phyloP scores from a whole-genome alignment of 2,888 invertebrate genomes.

The Lepetodrilus schrolli region DNA sequence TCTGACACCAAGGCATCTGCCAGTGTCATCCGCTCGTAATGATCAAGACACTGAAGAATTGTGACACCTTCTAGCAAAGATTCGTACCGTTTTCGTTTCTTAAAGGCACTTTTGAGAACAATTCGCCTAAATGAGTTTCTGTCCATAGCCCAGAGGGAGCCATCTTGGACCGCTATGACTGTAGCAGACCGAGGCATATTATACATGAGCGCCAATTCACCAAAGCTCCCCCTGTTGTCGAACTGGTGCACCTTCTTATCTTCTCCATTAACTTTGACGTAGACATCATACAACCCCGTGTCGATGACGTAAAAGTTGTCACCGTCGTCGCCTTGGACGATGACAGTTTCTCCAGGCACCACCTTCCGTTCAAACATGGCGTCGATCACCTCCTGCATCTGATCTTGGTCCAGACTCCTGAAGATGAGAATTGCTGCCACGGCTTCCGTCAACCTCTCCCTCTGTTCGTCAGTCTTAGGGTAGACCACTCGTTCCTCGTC shows the following conservation, averaged over 20 bases:
- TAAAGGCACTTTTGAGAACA: slow-evolving; percentile 74
- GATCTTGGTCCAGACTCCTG: slow-evolving; percentile 71
- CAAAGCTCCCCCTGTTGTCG: slow-evolving; percentile 74
- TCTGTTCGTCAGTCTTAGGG: slow-evolving; percentile 74
- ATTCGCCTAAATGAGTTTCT: slow-evolving; percentile 73
- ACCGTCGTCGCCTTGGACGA: slow-evolving; percentile 75
- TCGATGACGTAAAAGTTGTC: slow-evolving; percentile 76
- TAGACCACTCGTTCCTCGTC: slow-evolving; percentile 69
- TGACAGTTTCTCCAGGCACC: slow-evolving; percentile 71
- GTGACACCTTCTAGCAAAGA: slow-evolving; percentile 71
- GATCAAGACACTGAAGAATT: slow-evolving; percentile 71
- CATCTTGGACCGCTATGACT: slow-evolving; percentile 66
- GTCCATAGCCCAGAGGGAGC: slow-evolving; percentile 75
- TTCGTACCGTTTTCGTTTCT: slow-evolving; percentile 74
- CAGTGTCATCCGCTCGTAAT: slow-evolving; percentile 74
- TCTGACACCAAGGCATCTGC: slow-evolving; percentile 73
- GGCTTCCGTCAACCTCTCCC: slow-evolving; percentile 69
- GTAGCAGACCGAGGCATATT: slow-evolving; percentile 76
- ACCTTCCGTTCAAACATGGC: slow-evolving; percentile 75
- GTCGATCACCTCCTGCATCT: slow-evolving; percentile 75
- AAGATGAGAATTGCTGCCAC: slow-evolving; percentile 73
- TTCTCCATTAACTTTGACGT: slow-evolving; percentile 65
- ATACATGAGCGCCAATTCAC: slow-evolving; percentile 75
- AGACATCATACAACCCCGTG: slow-evolving; percentile 72
- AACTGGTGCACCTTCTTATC: slow-evolving; percentile 72